Evolutionary conservation across 2,888 invertebrate genomes (phyloP), one percentile per base, ranked within the genome.

Genomic region (Cephonodes hylas): DNA sequence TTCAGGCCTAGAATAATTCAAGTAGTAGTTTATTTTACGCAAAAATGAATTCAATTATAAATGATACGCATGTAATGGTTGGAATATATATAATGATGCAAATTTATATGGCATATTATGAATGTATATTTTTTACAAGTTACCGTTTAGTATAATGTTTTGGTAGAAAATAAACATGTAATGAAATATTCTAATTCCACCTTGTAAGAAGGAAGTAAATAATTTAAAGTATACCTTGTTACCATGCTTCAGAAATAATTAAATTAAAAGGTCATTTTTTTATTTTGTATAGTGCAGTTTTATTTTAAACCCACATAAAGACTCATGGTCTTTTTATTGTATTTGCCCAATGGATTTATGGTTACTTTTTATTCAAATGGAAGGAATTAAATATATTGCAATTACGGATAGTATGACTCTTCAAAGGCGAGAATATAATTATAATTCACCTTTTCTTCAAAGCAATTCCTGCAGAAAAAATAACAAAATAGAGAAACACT

Each of bases 71-170:
- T 81, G 78, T 84, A 72, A 75, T 71, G 74, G 73, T 78, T 72
- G 74, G 72, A 79, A 31, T 18, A 18, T 59, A 34, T 59, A 81
- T 84, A 77, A 86, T 87, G 84, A 83, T 87, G 91, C 89, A 87
- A 86, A 90, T 91, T 91, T 90, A 90, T 90, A 91, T 85, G 34
- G 57, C 59, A 42, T 81, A 80, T 77, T 76, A 83, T 77, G 78
- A 86, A 75, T 90, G 89, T 90, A 90, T 86, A 88, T 89, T 91
- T 91, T 91, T 91, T 90, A 92, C 90, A 86, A 91, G 91, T 92
- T 91, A 92, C 91, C 91, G 82, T 85, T 86, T 90, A 90, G 88
- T 86, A 78, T 90, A 88, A 89, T 87, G 80, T 85, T 86, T 89
- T 88, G 84, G 85, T 90, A 90, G 86, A 80, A 84, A 81, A 81